Evolutionary conservation across 2,888 invertebrate genomes (phyloP), one percentile per base, ranked within the genome.

Genomic region (Scaptomyza caliginosa): DNA sequence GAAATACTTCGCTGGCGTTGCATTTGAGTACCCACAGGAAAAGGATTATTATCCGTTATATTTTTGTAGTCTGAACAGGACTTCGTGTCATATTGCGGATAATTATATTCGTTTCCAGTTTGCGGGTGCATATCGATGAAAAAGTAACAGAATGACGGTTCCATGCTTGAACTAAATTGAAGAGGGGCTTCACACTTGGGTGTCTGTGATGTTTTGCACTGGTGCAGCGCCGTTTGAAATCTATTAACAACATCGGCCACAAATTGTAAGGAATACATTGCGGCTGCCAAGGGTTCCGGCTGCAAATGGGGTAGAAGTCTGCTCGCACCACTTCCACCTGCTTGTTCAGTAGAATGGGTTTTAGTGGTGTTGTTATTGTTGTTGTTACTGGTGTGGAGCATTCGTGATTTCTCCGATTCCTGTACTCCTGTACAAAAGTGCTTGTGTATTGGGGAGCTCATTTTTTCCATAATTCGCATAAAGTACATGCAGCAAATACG

Each of bases 371-470:
- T 46, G 19, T 11, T 43, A 11, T 50, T 52, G 11, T 77, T 69
- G 6, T 74, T 65, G 13, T 30, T 32, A 4, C 13, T 32, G 46
- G 48, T 51, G 11, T 69, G 58, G 3, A 64, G 42, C 50, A 64
- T 46, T 42, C 36, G 51, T 8, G 59, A 39, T 38, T 69, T 52
- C 28, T 74, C 57, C 39, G 69, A 55, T 58, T 77, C 65, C 17
- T 45, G 67, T 46, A 70, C 40, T 40, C 76, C 42, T n/a, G 26
- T 26, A 45, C 28, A 19, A 63, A 51, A 83, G 16, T 80, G 80
- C 48, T 74, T 72, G 59, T 74, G 77, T 16, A 86, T 74, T 28
- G 86, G 78, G 7, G 82, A 70, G 36, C 74, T 86, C 86, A 83
- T 84, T 49, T 59, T 70, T 38, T 57, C 62, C 42, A 84, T 59